Base-by-base conservation (phyloP, 1,140 invertebrate genomes). In the Gonatopus flavifemur region DNA sequence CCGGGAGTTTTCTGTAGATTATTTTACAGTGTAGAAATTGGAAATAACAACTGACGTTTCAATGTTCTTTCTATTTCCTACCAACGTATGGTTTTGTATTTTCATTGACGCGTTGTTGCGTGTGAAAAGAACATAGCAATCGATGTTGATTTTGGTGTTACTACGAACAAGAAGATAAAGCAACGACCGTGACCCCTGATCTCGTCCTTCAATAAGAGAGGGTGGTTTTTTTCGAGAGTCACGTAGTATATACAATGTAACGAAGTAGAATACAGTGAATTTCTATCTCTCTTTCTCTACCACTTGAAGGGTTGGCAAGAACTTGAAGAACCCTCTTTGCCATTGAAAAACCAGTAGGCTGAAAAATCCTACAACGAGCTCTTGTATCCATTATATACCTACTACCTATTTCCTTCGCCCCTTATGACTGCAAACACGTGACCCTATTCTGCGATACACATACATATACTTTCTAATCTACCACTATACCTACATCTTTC, bases 241-340 rank as follows among this genome's bases (percentile, higher is more conserved):
- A 53, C 48, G 57, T 53, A 58, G 40, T 55, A 41, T 42, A 57
- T 52, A 63, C n/a, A n/a, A n/a, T n/a, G n/a, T n/a, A n/a, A n/a
- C n/a, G n/a, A 70, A 69, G 60, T 63, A 59, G 62, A 67, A 69
- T n/a, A n/a, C n/a, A 70, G 65, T 66, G 64, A 59, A 68, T 60
- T 15, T 32, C 33, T 15, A 19, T 36, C 33, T 36, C 33, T 36
- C 2, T 33, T 15, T 33, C 32, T 33, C 32, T 12, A 0, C 8
- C 32, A 8, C 13, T 46, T 40, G 42, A 51, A 52, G 59, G 57
- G 46, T n/a, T n/a, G n/a, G n/a, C n/a, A n/a, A n/a, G n/a, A n/a
- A n/a, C n/a, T n/a, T n/a, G 37, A 52, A 49, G 41, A 44, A 28
- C 24, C 57, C 57, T 49, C n/a, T n/a, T n/a, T n/a, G n/a, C n/a